phyloP scores from a whole-genome alignment of 2,888 invertebrate genomes.

The Cosmopolites sordidus region DNA sequence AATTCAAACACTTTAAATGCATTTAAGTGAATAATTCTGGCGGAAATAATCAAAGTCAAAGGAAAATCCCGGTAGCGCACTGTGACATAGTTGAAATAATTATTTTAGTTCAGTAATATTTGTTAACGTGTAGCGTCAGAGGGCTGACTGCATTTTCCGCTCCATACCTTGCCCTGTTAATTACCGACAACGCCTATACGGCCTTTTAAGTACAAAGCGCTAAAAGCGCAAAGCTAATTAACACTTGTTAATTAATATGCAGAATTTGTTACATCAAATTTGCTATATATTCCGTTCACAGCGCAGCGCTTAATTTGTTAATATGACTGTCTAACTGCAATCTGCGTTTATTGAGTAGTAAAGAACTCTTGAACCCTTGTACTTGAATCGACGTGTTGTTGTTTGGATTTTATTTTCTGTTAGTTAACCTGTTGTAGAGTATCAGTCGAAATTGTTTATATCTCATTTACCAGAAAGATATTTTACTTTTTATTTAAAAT shows the following conservation, averaged over 20 bases:
- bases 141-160: neutral
- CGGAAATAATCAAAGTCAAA: too few species aligned
- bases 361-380: too few species aligned
- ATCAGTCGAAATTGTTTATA: too few species aligned
- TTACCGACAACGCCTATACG: neutral
- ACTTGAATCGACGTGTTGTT: too few species aligned
- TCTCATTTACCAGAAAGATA: too few species aligned
- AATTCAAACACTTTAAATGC: too few species aligned
- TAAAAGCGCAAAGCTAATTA: slow-evolving; percentile 1
- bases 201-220: slow-evolving; percentile 2
- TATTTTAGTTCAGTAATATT: neutral
- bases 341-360: neutral
- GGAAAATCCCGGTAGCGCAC: too few species aligned
- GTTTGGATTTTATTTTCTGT: too few species aligned
- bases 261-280: slow-evolving; percentile 1
- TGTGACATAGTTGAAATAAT: neutral
- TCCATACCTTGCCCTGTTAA: neutral
- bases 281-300: neutral
- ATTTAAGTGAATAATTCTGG: too few species aligned
- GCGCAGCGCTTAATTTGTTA: neutral
- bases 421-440: too few species aligned
- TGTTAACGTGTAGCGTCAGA: neutral
- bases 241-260: slow-evolving; percentile 2
- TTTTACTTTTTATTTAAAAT: too few species aligned
- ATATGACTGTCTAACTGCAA: neutral